A percentile compares a stretch with the other conserved stretches of the same genome.
These are phyloP conservation scores for Ferdinandea cuprea DNA, from an alignment of 2,888 invertebrate species.

Conservation along the genomic window DNA sequence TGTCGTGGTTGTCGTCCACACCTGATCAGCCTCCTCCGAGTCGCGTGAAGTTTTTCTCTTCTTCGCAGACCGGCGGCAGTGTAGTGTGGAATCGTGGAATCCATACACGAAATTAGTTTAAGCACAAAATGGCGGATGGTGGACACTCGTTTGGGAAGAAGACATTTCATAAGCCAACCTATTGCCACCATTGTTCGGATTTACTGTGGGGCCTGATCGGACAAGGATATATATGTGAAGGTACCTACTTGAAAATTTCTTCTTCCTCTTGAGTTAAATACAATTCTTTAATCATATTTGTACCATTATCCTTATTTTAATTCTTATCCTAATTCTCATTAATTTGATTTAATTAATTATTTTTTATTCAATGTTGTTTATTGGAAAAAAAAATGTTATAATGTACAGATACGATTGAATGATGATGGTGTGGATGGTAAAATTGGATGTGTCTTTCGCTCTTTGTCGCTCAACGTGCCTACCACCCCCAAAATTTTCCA, in stretches of 20 bases:
- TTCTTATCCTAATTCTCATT: background rate
- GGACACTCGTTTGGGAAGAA: conserved; percentile 99
- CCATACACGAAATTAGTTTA: conserved; percentile 76
- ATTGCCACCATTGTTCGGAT: conserved; percentile 99
- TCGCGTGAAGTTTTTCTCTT: conserved; percentile 77
- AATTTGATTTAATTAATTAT: conserved; percentile 5
- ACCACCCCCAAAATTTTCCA: conserved; percentile 23
- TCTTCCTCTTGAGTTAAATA: background rate
- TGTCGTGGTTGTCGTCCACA: conserved; percentile 76
- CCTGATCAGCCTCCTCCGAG: conserved; percentile 77
- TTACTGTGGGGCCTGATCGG: conserved; percentile 99
- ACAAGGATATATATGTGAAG: conserved; percentile 99
- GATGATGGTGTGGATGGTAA: background rate
- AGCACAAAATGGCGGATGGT: conserved; percentile 85
- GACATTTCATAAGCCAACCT: conserved; percentile 99
- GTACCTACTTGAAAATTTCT: conserved; percentile 84
- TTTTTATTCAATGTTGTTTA: conserved; percentile 32
- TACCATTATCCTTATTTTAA: background rate
- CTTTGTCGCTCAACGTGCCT: conserved; percentile 15
- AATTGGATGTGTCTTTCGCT: conserved; percentile 7
- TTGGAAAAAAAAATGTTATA: conserved; percentile 16
- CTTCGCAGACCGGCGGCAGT: conserved; percentile 77
- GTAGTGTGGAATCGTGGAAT: conserved; percentile 77
- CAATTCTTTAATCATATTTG: background rate
- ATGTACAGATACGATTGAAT: background rate